Base-by-base conservation (phyloP, 2,113 vertebrate species). In the Microtus pennsylvanicus region DNA sequence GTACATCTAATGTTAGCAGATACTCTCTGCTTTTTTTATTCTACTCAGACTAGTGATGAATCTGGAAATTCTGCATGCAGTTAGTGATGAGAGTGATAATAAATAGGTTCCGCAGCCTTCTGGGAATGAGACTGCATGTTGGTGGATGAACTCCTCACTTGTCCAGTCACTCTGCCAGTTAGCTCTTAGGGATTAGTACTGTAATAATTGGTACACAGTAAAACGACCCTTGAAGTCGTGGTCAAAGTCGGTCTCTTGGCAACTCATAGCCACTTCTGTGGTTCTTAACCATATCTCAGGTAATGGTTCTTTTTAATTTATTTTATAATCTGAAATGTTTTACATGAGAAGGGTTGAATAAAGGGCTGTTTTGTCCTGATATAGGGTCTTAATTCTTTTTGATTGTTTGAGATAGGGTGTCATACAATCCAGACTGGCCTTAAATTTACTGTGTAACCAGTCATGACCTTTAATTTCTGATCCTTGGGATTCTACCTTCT, bases 251-350 rank as follows among this genome's bases (percentile, higher is more conserved):
- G 47, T 87, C n/a, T 87, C 69, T 82, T 80, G 80, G 78, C 63
- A 83, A n/a, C 42, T 95, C 28, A 83, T 38, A 70, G 82, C 33
- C 8, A 35, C 92, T 91, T 95, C 35, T 89, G 38, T 95, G 63
- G 38, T 91, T 96, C 82, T 89, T 85, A 94, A 87, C 22, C 77
- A 33, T 95, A 94, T 89, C 90, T 90, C 19, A 95, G 28, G 38
- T 74, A 96, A 45, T 92, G 72, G 9, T 88, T 92, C 26, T 93
- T 91, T 95, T 67, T 33, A 92, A 92, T 91, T 94, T 86, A 35
- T 88, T 94, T 96, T 87, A 90, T 74, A 45, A 33, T 90, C 95
- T 88, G 19, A 90, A 58, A 2, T 87, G 85, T 87, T 96, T 96
- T 95, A n/a, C 35, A n/a, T 91, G n/a, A 30, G 72, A 80, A 47